Evolutionary conservation across 2,113 vertebrate genomes (phyloP).

Genomic region (Podarcis muralis): DNA sequence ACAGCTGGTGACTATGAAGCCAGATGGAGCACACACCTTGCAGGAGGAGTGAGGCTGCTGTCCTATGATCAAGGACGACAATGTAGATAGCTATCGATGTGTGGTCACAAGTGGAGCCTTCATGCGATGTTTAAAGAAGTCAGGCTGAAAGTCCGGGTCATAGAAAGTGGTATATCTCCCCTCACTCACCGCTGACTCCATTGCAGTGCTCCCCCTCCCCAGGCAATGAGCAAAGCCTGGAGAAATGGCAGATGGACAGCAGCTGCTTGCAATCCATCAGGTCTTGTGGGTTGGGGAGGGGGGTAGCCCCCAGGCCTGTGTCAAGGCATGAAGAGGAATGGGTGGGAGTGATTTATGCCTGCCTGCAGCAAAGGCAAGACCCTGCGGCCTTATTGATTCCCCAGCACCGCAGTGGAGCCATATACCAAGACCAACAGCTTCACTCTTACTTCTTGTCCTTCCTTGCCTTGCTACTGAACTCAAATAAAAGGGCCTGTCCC

Average conservation of each 20-base stretch:
- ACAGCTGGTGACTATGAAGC: background rate
- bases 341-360: slow-evolving; percentile 23
- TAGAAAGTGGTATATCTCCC: background rate
- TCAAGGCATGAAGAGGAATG: slow-evolving; percentile 22
- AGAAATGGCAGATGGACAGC: slow-evolving; percentile 10
- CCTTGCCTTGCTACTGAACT: background rate
- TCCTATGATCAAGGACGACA: background rate
- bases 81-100: background rate
- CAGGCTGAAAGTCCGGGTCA: background rate
- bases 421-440: background rate
- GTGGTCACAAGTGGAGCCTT: background rate
- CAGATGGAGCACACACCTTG: background rate
- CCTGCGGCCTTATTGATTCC: slow-evolving; percentile 7
- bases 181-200: background rate
- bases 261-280: slow-evolving; percentile 23
- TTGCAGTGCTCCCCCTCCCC: background rate
- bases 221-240: background rate
- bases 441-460: background rate
- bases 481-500: background rate
- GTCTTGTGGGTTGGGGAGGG: background rate
- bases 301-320: background rate
- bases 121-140: background rate
- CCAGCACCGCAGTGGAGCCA: background rate
- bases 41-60: background rate
- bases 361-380: slow-evolving; percentile 16